Evolutionary conservation across 2,797 vertebrate species (phyloP), one percentile per base, ranked within the genome.

Genomic region (Enteromius trimaculatus): DNA sequence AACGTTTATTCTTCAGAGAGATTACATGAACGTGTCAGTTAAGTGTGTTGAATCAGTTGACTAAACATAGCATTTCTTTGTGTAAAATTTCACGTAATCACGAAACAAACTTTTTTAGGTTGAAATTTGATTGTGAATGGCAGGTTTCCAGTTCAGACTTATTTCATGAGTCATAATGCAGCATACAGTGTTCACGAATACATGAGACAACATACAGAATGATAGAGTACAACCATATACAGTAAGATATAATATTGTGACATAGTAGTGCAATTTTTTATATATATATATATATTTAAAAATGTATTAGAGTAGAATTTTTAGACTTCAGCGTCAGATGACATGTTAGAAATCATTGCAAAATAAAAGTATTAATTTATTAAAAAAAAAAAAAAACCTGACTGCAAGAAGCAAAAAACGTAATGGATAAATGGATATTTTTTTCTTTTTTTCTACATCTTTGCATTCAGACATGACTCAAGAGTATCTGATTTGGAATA

Each of bases 401-500:
- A 42, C 2, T 65, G 26, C 29, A 80, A 78, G 79, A 75, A 60
- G 31, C 39, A 31, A 3, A 71, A 75, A 76, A 44, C 16, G 9
- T 29, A n/a, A 23, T 37, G 64, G 44, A 26, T 49, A 14, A 37
- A 51, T 51, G 4, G 6, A 55, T 55, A 66, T 29, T 44, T 70
- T 77, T 39, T 34, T 9, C 39, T 76, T 42, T 31, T 49, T 66
- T 68, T 19, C 53, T 3, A 39, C 9, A 29, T 29, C 5, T 62
- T 65, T 47, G 26, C 64, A 69, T 62, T 62, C 42, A 64, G 34
- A 74, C 31, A 74, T 81, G 39, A 79, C 42, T 53, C 17, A 81
- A 81, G 42, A 58, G n/a, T 31, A 17, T 74, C 31, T 82, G 51
- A 37, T 68, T 77, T 17, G 5, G 55, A 78, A 79, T 81, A 34